Conservation (phyloP, 2,888 invertebrate species). For the Priocnemis perturbator region DNA sequence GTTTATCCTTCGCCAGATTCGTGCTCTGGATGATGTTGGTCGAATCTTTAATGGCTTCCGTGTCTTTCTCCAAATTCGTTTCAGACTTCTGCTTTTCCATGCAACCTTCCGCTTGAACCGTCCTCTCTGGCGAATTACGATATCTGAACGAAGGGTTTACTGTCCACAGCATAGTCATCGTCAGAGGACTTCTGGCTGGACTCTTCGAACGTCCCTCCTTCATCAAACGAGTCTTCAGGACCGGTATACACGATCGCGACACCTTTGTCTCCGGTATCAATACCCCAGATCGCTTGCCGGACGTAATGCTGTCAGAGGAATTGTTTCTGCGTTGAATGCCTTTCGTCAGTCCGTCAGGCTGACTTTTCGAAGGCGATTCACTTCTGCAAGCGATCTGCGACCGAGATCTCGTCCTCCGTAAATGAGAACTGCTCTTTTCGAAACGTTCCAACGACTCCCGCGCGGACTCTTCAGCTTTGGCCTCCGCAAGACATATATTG, state of each 20-base stretch:
- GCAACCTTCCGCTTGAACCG: constrained; percentile 29
- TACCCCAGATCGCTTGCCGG: constrained; percentile 6
- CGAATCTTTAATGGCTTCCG: no score
- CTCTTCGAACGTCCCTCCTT: constrained; percentile 48
- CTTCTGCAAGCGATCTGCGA: constrained; percentile 49
- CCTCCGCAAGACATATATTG: no score
- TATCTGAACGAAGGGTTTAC: constrained; percentile 13
- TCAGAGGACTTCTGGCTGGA: constrained; percentile 53
- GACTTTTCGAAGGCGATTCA: constrained; percentile 28
- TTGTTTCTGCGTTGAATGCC: constrained; percentile 10
- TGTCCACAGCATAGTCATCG: constrained; percentile 43
- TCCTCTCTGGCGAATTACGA: constrained; percentile 13
- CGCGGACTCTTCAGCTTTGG: no score
- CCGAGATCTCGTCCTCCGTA: constrained; percentile 41
- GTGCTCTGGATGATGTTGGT: not conserved
- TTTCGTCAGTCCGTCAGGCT: not conserved
- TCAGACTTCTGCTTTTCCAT: not conserved
- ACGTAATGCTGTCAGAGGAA: constrained; percentile 5
- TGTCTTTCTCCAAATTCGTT: no score
- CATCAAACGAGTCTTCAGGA: constrained; percentile 57
- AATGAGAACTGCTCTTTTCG: no score
- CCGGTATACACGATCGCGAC: constrained; percentile 65
- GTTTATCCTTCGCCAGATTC: constrained; percentile 3
- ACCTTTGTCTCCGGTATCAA: constrained; percentile 27
- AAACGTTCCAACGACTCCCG: no score